phyloP scores from a whole-genome alignment of 2,113 vertebrate species.

The Notarius quadriscutis region DNA sequence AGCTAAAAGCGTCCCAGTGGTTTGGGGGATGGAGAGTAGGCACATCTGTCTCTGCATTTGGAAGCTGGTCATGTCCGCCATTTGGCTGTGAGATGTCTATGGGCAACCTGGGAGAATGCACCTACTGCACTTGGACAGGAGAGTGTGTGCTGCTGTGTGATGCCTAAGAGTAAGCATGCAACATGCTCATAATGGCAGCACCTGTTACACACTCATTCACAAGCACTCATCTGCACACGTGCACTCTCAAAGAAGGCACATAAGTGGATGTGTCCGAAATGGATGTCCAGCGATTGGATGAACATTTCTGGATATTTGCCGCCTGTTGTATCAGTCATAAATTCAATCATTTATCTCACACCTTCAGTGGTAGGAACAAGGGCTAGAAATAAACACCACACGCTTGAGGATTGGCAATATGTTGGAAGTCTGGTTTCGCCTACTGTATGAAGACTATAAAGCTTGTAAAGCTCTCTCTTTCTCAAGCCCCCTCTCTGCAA shows the following conservation, averaged over 20 bases:
- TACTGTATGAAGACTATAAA: neutral
- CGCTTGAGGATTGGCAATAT: neutral
- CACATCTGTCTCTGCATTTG: constrained; percentile 40
- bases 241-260: neutral
- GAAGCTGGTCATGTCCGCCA: constrained; percentile 45
- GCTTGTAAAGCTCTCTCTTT: neutral
- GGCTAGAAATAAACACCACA: neutral
- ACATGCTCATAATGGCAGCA: constrained; percentile 39
- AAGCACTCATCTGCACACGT: neutral
- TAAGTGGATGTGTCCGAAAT: neutral
- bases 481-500: neutral
- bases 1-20: constrained; percentile 31
- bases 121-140: constrained; percentile 51
- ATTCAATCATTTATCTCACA: neutral
- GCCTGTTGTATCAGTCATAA: neutral
- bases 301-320: neutral
- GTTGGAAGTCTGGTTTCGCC: neutral
- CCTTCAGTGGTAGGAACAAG: neutral
- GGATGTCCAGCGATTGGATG: neutral
- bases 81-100: constrained; percentile 44
- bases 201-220: constrained; percentile 36
- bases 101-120: constrained; percentile 54
- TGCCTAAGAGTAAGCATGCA: constrained; percentile 26
- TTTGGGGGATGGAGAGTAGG: constrained; percentile 17
- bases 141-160: constrained; percentile 29